Conservation (phyloP, 2,888 invertebrate genomes). For the Petrolisthes manimaculis region DNA sequence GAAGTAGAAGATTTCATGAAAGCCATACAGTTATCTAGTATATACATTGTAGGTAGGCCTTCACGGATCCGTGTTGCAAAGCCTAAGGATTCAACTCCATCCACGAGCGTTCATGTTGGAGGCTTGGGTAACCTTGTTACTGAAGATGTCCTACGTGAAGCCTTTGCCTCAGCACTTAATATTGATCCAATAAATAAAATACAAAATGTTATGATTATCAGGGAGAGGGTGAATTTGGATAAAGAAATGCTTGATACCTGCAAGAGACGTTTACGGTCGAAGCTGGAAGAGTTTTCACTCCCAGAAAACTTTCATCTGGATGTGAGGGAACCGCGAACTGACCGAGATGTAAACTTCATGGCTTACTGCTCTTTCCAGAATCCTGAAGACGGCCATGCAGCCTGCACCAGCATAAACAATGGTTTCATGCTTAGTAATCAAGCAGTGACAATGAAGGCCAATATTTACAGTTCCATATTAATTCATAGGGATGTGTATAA, state of each 20-base stretch:
- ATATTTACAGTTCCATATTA: conserved; percentile 36
- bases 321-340: conserved; percentile 31
- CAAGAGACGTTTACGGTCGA: neutral
- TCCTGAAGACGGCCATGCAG: conserved; percentile 29
- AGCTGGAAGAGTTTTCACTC: conserved; percentile 7
- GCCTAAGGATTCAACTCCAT: neutral
- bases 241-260: conserved; percentile 1
- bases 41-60: neutral
- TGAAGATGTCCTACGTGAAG: conserved; percentile 26
- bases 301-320: conserved; percentile 17
- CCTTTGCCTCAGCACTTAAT: conserved; percentile 11
- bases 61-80: neutral
- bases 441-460: conserved; percentile 18
- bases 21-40: neutral
- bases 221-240: neutral
- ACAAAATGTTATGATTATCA: conserved; percentile 10
- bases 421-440: neutral
- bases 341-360: conserved; percentile 28
- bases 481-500: conserved; percentile 22
- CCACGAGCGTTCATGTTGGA: conserved; percentile 11
- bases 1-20: conserved; percentile 29
- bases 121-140: neutral
- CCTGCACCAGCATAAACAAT: conserved; percentile 27
- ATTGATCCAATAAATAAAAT: conserved; percentile 16
- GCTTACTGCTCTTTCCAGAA: conserved; percentile 31